Percentiles rank a stretch among this genome's conserved stretches.
phyloP scores from a whole-genome alignment of 2,113 vertebrate species.

The Stigmatopora argus region DNA sequence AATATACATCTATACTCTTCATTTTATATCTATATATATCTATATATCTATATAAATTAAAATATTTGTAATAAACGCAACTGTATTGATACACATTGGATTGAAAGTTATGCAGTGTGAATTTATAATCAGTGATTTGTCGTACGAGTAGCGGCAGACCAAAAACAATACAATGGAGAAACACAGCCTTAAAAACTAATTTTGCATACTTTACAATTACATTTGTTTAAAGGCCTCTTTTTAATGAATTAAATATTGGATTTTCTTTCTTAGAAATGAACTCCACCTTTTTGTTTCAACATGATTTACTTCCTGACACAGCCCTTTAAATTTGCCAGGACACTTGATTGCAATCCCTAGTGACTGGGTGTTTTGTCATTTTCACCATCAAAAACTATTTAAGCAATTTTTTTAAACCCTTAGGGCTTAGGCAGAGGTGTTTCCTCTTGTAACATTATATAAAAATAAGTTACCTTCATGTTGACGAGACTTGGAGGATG shows the following conservation, averaged over 20 bases:
- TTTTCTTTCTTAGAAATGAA: neutral
- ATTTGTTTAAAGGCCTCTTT: neutral
- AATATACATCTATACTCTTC: no score
- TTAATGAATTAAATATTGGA: neutral
- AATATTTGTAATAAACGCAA: no score
- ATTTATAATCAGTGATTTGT: no score
- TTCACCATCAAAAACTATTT: neutral
- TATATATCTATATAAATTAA: no score
- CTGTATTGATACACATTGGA: no score
- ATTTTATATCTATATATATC: no score
- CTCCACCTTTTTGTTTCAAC: neutral
- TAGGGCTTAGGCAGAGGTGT: neutral
- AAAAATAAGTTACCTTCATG: constrained; percentile 69
- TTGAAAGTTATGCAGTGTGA: no score
- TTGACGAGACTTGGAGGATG: constrained; percentile 71
- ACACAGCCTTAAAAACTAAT: no score
- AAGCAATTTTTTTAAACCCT: neutral
- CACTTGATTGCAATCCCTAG: neutral
- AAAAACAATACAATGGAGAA: no score
- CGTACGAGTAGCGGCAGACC: no score
- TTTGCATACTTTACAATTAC: neutral
- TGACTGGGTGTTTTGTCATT: neutral
- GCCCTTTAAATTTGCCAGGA: neutral
- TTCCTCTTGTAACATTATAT: neutral
- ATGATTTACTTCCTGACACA: neutral